Evolutionary conservation across 2,797 vertebrate genomes (phyloP).

Genomic region (Streptopelia turtur): DNA sequence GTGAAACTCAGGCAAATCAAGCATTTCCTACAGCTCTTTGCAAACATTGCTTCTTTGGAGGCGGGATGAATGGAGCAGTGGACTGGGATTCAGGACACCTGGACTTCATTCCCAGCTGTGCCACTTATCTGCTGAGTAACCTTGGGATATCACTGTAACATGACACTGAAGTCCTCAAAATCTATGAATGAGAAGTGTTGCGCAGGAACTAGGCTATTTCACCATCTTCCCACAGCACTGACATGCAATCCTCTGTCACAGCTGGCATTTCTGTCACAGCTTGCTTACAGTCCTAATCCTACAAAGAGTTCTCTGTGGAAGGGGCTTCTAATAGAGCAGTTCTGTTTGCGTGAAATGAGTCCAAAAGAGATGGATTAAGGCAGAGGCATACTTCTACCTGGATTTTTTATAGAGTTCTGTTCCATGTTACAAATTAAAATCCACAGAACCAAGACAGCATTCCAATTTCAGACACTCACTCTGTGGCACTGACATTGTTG

Average conservation of each 20-base stretch:
- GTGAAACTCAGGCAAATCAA: not conserved
- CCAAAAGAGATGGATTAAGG: not conserved
- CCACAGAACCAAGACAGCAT: not conserved
- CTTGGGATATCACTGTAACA: slow-evolving; percentile 4
- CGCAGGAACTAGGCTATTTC: not conserved
- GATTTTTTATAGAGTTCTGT: not conserved
- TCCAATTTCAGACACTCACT: not conserved
- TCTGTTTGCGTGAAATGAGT: not conserved
- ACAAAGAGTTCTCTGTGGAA: not conserved
- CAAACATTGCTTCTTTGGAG: not conserved
- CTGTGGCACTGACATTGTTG: not conserved
- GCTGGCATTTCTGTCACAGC: slow-evolving; percentile 50
- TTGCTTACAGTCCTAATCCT: slow-evolving; percentile 3
- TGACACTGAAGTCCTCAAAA: not conserved
- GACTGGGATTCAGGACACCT: not conserved
- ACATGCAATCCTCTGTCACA: slow-evolving; percentile 14
- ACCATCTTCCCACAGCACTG: slow-evolving; percentile 2
- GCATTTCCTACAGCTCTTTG: slow-evolving; percentile 13
- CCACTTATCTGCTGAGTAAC: slow-evolving; percentile 19
- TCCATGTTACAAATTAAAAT: not conserved
- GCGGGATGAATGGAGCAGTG: not conserved
- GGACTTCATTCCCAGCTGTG: slow-evolving; percentile 22
- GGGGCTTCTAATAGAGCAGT: not conserved
- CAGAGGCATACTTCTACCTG: not conserved
- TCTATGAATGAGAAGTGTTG: not conserved